phyloP scores from a whole-genome alignment of 1,140 invertebrate species.

The Hylaeus volcanicus region DNA sequence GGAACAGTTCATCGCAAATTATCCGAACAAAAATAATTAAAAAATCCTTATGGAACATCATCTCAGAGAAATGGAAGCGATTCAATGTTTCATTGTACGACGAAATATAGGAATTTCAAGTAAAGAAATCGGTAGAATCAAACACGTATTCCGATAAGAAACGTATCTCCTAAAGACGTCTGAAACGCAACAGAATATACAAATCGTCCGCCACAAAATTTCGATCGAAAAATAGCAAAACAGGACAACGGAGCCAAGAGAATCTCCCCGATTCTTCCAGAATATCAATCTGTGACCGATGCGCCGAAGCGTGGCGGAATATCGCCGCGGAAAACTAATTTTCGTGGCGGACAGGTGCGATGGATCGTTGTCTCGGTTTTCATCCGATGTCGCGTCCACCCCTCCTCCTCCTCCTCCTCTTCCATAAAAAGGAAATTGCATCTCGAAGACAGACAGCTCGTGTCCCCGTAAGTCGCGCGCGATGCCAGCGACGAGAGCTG shows the following conservation, averaged over 20 bases:
- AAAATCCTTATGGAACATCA: no score
- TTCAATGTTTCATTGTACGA: no score
- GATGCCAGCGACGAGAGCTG: not conserved
- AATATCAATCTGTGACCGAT: not conserved
- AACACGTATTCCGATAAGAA: no score
- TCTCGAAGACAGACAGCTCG: slow-evolving; percentile 6
- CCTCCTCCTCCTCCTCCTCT: no score
- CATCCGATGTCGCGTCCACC: not conserved
- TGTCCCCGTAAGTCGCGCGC: slow-evolving; percentile 8
- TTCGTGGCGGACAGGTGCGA: slow-evolving; percentile 14
- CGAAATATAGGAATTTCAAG: no score
- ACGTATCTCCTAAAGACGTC: no score
- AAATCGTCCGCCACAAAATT: not conserved
- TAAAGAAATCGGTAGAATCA: no score
- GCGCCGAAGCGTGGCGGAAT: not conserved
- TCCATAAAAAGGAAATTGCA: slow-evolving; percentile 26
- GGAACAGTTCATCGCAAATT: no score
- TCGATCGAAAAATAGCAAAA: not conserved
- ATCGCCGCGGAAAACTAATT: slow-evolving; percentile 11
- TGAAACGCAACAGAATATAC: no score
- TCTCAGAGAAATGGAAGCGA: no score
- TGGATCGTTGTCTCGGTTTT: slow-evolving; percentile 5
- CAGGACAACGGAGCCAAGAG: not conserved
- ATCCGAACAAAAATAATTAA: no score
- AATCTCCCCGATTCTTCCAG: not conserved